Percentiles rank a stretch among this genome's conserved stretches.
Conservation (phyloP, 2,888 invertebrate species). For the Gari tellinella region DNA sequence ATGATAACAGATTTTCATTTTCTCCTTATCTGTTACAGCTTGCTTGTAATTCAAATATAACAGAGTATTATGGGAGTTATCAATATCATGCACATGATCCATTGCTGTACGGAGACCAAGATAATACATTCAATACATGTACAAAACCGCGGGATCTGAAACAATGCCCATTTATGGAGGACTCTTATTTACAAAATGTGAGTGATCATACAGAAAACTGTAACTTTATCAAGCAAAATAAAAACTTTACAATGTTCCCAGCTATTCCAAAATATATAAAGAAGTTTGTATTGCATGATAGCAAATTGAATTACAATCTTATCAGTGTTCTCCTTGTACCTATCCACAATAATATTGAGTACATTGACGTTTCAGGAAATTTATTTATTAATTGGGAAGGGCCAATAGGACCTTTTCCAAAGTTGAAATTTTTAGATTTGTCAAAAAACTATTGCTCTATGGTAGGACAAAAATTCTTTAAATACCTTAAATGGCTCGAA, state of each 20-base stretch:
- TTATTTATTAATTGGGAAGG: constrained; percentile 19
- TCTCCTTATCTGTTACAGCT: constrained; percentile 25
- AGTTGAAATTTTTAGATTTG: constrained; percentile 8
- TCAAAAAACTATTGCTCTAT: constrained; percentile 23
- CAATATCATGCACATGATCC: constrained; percentile 3
- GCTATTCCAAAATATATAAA: neutral
- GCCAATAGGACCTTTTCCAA: constrained; percentile 3
- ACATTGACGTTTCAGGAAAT: constrained; percentile 23
- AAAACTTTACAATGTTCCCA: neutral
- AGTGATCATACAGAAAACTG: constrained; percentile 1
- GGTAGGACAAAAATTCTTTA: constrained; percentile 18
- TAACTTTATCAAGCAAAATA: constrained; percentile 1
- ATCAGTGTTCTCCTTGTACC: neutral
- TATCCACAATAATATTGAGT: constrained; percentile 2
- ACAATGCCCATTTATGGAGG: constrained; percentile 27
- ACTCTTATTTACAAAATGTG: constrained; percentile 3
- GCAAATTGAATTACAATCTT: constrained; percentile 15
- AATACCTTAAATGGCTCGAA: neutral
- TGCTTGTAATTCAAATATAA: constrained; percentile 14
- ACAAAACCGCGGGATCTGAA: neutral
- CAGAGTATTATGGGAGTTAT: neutral
- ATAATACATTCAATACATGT: neutral
- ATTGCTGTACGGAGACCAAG: neutral
- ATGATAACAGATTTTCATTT: constrained; percentile 27
- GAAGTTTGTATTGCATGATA: neutral